These are phyloP conservation scores for Laterallus jamaicensis DNA, from an alignment of 2,113 vertebrate species.

Conservation along the genomic window DNA sequence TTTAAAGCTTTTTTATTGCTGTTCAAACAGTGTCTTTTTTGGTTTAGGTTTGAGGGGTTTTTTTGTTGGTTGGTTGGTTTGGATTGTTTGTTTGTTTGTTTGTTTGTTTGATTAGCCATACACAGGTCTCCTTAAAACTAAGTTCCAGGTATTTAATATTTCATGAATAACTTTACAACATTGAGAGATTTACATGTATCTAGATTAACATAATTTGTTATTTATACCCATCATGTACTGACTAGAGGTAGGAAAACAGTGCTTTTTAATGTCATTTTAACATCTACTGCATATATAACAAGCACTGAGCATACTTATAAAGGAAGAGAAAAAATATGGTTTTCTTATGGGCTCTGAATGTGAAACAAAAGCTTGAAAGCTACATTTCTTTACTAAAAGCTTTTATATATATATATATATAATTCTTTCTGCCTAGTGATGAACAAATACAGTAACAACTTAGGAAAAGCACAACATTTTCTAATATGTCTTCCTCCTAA, in stretches of 20 bases:
- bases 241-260: constrained; percentile 6
- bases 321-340: background rate
- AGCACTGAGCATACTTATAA: background rate
- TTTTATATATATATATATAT: no score
- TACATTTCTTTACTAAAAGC: background rate
- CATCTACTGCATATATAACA: background rate
- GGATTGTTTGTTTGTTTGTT: background rate
- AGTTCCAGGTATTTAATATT: background rate
- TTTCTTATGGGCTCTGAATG: background rate
- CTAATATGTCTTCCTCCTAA: background rate
- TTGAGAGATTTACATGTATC: background rate
- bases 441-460: background rate
- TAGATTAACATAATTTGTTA: background rate
- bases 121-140: background rate
- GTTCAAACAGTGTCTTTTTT: no score
- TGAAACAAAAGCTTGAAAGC: background rate
- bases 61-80: background rate
- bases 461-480: background rate
- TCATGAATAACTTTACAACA: background rate
- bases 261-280: constrained; percentile 13
- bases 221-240: background rate
- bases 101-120: fast-evolving
- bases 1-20: background rate
- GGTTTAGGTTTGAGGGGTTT: background rate
- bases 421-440: background rate